These are phyloP conservation scores for Drosophila differens DNA, from an alignment of 2,888 invertebrate species.

Conservation along the genomic window DNA sequence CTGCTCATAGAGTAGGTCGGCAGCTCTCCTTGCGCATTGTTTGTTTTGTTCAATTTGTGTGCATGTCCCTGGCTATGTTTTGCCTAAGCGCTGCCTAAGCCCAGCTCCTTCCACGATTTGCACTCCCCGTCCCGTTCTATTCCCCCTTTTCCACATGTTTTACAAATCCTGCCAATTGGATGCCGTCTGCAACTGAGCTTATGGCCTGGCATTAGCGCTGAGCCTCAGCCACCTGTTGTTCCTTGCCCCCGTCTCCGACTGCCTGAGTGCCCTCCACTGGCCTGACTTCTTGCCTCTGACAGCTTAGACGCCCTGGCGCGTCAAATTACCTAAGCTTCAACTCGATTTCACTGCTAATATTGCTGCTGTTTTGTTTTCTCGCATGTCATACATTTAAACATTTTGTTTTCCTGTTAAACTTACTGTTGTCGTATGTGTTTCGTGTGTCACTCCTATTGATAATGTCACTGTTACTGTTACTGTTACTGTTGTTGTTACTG, in stretches of 20 bases:
- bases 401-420: not conserved
- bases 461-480: not conserved
- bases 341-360: slow-evolving; percentile 23
- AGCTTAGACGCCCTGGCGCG: slow-evolving; percentile 39
- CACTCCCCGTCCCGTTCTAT: not conserved
- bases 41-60: slow-evolving; percentile 52
- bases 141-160: slow-evolving; percentile 12
- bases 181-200: slow-evolving; percentile 61
- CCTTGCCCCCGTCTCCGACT: slow-evolving; percentile 3
- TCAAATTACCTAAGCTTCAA: slow-evolving; percentile 53
- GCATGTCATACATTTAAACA: not conserved
- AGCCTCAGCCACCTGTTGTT: slow-evolving; percentile 61
- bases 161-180: slow-evolving; percentile 56
- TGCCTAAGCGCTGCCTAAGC: slow-evolving; percentile 32
- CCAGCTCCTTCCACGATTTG: not conserved
- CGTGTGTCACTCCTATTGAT: not conserved
- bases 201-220: slow-evolving; percentile 47
- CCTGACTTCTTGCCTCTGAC: not conserved
- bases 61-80: slow-evolving; percentile 48
- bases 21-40: slow-evolving; percentile 20
- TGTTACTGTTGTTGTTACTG: not conserved
- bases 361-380: not conserved
- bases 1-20: not conserved
- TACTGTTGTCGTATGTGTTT: too few species aligned
- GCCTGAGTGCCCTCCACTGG: not conserved